Base-by-base conservation (phyloP, 2,797 vertebrate species). In the Eulemur mongoz region DNA sequence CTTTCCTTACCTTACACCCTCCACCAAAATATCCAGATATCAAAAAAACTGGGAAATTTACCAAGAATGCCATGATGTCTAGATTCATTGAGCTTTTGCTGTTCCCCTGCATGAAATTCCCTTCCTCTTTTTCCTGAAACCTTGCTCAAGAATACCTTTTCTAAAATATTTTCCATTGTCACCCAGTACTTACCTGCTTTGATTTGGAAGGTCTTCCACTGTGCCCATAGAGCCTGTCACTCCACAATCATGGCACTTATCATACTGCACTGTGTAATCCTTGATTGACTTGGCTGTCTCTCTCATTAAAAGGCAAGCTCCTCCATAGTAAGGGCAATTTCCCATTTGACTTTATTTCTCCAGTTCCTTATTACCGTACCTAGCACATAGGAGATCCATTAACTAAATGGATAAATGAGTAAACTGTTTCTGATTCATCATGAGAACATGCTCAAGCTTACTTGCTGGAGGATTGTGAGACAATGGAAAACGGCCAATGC, bases 361-460 rank as follows among this genome's bases (percentile, higher is more conserved):
- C 18, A 59, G 23, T 89, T 92, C 35, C 38, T 52, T 82, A 22
- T 80, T 73, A 84, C 57, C 79, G 35, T 92, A 7, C 23, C 65
- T 30, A 48, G 32, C 75, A 76, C 57, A 83, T 2, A 48, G 43
- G 22, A 48, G 48, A 90, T 8, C 11, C 50, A 82, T 13, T 67
- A 83, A 87, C 22, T 54, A 89, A 89, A 69, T 80, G 48, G 13
- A 52, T 91, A 83, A 88, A 89, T 40, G 25, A 82, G 7, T 57
- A 76, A 87, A 82, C 25, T 82, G 15, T 69, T 89, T 73, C 61
- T 75, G 35, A 57, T 95, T 96, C 76, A 83, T 75, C 81, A 35
- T 27, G 38, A 92, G 81, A 87, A 79, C 65, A 73, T 43, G 22
- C 32, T 81, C 72, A 90, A 50, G 57, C 35, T 61, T 79, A 83